phyloP scores from a whole-genome alignment of 2,888 invertebrate genomes.

The Nemurella pictetii region DNA sequence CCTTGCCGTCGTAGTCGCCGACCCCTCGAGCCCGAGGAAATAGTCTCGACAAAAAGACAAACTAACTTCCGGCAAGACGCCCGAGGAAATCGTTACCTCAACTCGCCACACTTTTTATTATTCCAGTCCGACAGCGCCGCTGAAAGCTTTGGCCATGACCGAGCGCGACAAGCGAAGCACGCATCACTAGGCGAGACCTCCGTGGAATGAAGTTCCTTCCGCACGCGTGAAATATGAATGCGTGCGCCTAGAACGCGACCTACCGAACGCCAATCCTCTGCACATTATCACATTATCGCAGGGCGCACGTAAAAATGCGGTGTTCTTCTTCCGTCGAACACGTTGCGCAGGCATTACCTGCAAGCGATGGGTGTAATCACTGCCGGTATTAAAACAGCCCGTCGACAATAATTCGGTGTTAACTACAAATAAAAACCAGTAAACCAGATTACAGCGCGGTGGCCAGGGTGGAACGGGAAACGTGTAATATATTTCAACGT shows the following conservation, averaged over 20 bases:
- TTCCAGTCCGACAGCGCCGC: not conserved
- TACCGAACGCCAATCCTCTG: not conserved
- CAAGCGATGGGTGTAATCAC: not conserved
- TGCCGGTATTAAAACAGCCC: not conserved
- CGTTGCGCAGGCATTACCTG: not conserved
- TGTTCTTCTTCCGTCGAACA: not conserved
- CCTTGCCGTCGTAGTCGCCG: not conserved
- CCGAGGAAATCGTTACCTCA: not conserved
- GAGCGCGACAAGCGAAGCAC: not conserved
- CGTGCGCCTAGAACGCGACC: too few relatives aligned
- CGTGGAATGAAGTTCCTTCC: not conserved
- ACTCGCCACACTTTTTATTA: not conserved
- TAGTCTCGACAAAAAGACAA: not conserved
- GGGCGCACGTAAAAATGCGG: not conserved
- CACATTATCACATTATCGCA: not conserved
- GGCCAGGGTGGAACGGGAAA: not conserved
- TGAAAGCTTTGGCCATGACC: not conserved
- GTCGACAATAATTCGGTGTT: not conserved
- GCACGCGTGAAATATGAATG: not conserved
- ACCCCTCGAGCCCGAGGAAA: not conserved
- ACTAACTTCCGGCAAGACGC: not conserved
- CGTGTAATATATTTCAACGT: not conserved
- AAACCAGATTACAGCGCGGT: not conserved
- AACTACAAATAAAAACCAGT: not conserved
- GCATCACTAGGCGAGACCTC: not conserved